Base-by-base conservation (phyloP, 2,797 vertebrate species). In the Saxicola maurus region DNA sequence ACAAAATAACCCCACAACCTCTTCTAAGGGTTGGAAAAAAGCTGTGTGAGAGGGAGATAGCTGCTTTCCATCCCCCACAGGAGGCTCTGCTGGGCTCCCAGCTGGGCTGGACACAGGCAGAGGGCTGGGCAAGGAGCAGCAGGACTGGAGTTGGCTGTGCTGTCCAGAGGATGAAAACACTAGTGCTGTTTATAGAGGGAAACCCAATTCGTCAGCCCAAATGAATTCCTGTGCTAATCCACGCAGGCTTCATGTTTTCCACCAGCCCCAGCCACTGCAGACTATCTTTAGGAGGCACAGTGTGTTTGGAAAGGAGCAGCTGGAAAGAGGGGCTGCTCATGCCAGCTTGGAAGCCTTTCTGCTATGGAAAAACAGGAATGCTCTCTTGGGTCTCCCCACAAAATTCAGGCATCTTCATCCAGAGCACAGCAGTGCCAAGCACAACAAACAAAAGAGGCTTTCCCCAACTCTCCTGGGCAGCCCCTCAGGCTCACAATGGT, bases 361-460 rank as follows among this genome's bases (percentile, higher is more conserved):
- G 74, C 89, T 96, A 95, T 94, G 97, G 97, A 98, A 98, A 98
- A 98, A 97, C 95, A 98, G 97, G 84, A 91, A 92, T 82, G 46
- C 94, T 95, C 90, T 88, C 82, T 73, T 93, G 97, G 97, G 97
- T 97, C 97, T 97, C 98, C 95, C 97, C 95, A 74, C 97, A 97
- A 97, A 98, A 98, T 97, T 90, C 92, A 95, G 97, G 96, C 97
- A 97, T 96, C 75, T 87, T 92, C 89, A 97, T 97, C 97, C 97
- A 98, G 97, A 93, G 96, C 94, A 92, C 94, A 97, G 92, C 24
- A 68, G n/a, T 52, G 98, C 98, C 98, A 98, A 98, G 95, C 95
- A 98, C 97, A 98, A 98, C 98, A 98, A 98, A 98, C 98, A 98
- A 97, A 97, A 96, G 98, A 37, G 98, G 98, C 98, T 98, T 98